phyloP scores from a whole-genome alignment of 2,888 invertebrate genomes.

The Drosophila niveifrons region DNA sequence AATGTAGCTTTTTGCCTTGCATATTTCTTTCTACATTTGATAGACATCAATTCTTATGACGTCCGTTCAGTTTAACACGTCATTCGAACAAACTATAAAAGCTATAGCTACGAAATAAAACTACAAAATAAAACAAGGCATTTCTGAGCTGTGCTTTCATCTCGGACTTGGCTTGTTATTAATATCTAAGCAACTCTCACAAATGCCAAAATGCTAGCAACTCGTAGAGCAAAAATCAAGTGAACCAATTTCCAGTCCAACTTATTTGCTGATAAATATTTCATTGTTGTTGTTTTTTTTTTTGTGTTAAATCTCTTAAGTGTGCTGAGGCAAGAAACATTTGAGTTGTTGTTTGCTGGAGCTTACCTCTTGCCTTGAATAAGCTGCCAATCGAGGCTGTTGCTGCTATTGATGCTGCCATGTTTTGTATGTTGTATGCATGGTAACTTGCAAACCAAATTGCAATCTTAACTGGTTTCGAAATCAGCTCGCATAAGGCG shows the following conservation, averaged over 20 bases:
- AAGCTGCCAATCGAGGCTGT: neutral
- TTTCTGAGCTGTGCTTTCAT: too few relatives aligned
- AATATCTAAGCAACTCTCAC: neutral
- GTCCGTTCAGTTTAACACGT: too few relatives aligned
- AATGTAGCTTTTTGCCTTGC: too few relatives aligned
- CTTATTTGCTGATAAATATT: neutral
- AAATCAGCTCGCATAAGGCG: slow-evolving; percentile 1
- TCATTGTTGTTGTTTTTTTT: neutral
- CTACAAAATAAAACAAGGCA: too few relatives aligned
- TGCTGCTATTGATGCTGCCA: neutral
- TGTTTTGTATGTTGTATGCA: slow-evolving; percentile 1
- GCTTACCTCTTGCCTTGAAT: neutral
- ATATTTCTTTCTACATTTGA: too few relatives aligned
- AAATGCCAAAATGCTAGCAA: neutral
- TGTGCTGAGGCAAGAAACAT: neutral
- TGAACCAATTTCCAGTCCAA: neutral
- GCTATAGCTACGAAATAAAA: too few relatives aligned
- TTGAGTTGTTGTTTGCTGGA: neutral
- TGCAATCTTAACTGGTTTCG: neutral
- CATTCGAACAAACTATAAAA: too few relatives aligned
- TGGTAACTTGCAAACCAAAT: neutral
- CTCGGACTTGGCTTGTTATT: neutral
- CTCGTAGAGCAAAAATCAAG: neutral
- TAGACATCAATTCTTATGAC: too few relatives aligned
- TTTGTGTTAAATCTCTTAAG: neutral